Base-by-base conservation (phyloP, 2,888 invertebrate species). In the Rhagium mordax region DNA sequence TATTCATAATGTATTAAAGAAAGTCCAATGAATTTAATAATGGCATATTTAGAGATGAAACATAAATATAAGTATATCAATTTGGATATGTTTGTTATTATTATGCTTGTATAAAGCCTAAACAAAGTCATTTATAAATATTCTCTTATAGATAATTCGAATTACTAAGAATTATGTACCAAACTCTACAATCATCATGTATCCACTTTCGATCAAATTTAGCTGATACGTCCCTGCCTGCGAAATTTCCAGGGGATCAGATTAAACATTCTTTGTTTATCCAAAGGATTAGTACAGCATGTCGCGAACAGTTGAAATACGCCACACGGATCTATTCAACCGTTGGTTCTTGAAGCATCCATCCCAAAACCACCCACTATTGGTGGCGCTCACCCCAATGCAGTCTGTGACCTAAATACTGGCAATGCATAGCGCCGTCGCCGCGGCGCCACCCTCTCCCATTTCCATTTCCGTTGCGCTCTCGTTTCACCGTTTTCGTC, bases 351-450 rank as follows among this genome's bases (percentile, higher is more conserved):
- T 16, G 24, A 57, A 20, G 33, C 33, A 20, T n/a, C 27, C 20
- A 10, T 15, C 53, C 53, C 24, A n/a, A 49, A 51, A 2, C 71
- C 71, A 53, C 72, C 62, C 65, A 71, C 75, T 70, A 66, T 66
- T 13, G 51, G 59, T 24, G 69, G 57, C 67, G 64, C 71, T 74
- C 77, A 74, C 77, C 77, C 76, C 68, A 74, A 65, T 81, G 81
- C 80, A 80, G 78, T 78, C 75, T 80, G 78, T 80, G 81, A 81
- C 81, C 81, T 78, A 78, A 79, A 81, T 81, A 77, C 75, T 71
- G 71, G 48, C 72, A 76, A 71, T 80, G 81, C 81, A 80, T 60
- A 75, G 81, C 81, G 81, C 80, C 81, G 81, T 75, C 79, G 71
- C 70, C 68, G 70, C 77, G 79, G 76, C 79, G 79, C 79, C 79